A percentile compares a stretch with the other conserved stretches of the same genome.
Evolutionary conservation across 2,113 vertebrate genomes (phyloP).

Genomic region (Triplophysa rosa): DNA sequence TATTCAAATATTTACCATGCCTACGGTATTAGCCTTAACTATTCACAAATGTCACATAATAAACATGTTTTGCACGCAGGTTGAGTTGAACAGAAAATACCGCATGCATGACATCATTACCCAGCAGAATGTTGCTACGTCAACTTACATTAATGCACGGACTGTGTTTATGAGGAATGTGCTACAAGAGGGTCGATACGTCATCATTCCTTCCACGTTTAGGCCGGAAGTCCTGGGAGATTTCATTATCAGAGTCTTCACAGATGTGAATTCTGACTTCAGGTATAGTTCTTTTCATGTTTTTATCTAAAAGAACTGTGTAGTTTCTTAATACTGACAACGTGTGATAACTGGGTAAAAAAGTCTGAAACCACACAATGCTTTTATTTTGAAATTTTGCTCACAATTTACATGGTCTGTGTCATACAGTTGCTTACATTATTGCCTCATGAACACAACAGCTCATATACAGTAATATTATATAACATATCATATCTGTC

Average conservation of each 20-base stretch:
- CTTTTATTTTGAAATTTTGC: no score
- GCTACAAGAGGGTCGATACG: constrained; percentile 82
- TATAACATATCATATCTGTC: background rate
- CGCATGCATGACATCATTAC: constrained; percentile 85
- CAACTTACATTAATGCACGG: constrained; percentile 84
- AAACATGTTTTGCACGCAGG: constrained; percentile 68
- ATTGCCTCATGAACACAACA: background rate
- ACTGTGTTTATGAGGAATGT: constrained; percentile 79
- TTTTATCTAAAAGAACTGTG: background rate
- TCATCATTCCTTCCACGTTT: constrained; percentile 88
- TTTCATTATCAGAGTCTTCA: constrained; percentile 86
- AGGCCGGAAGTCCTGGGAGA: constrained; percentile 68
- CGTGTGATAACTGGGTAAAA: background rate
- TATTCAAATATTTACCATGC: background rate
- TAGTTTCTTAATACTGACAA: background rate
- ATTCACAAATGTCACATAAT: no score
- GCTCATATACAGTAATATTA: background rate
- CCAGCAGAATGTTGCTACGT: constrained; percentile 76
- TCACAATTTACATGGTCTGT: no score
- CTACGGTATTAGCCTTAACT: no score
- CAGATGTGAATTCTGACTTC: constrained; percentile 46
- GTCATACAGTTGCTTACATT: no score
- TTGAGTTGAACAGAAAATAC: constrained; percentile 88
- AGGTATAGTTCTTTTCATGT: constrained; percentile 14
- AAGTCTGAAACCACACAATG: no score